phyloP scores from a whole-genome alignment of 2,113 vertebrate species.

The Cygnus buccinator region DNA sequence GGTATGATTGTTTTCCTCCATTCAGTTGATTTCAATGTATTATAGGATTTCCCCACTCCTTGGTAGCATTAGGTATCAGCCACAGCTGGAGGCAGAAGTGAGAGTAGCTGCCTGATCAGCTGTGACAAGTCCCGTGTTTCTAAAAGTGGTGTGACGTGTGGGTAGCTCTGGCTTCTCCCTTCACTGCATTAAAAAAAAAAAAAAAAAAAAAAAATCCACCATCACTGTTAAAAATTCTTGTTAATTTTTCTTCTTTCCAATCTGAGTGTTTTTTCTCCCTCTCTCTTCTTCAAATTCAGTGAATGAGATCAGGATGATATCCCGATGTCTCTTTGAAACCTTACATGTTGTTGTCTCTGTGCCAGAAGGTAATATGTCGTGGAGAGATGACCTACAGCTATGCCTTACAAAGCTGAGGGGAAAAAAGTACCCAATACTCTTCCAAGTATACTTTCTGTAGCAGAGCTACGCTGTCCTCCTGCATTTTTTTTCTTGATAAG shows the following conservation, averaged over 20 bases:
- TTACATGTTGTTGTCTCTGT: slow-evolving; percentile 8
- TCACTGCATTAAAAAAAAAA: background rate
- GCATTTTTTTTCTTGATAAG: slow-evolving; percentile 77
- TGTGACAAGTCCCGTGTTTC: background rate
- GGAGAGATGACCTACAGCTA: slow-evolving; percentile 80
- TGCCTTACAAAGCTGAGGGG: slow-evolving; percentile 71
- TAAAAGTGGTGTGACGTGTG: slow-evolving; percentile 4
- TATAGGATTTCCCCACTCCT: background rate
- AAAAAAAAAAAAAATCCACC: background rate
- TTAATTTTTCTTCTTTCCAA: background rate
- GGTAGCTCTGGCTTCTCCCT: background rate
- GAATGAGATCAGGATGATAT: slow-evolving; percentile 5
- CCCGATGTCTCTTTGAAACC: slow-evolving; percentile 50
- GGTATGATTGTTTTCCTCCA: background rate
- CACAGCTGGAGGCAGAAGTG: slow-evolving; percentile 18
- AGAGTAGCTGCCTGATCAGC: slow-evolving; percentile 8
- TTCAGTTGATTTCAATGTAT: background rate
- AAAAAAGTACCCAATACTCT: slow-evolving; percentile 71
- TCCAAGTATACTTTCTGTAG: slow-evolving; percentile 73
- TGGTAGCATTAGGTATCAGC: background rate
- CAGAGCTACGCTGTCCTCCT: slow-evolving; percentile 66
- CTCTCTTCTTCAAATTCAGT: background rate
- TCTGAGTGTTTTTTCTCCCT: background rate
- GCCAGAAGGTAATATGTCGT: slow-evolving; percentile 77
- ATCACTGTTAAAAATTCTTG: background rate